Base-by-base conservation (phyloP, 2,797 vertebrate genomes). In the Amblyraja radiata region DNA sequence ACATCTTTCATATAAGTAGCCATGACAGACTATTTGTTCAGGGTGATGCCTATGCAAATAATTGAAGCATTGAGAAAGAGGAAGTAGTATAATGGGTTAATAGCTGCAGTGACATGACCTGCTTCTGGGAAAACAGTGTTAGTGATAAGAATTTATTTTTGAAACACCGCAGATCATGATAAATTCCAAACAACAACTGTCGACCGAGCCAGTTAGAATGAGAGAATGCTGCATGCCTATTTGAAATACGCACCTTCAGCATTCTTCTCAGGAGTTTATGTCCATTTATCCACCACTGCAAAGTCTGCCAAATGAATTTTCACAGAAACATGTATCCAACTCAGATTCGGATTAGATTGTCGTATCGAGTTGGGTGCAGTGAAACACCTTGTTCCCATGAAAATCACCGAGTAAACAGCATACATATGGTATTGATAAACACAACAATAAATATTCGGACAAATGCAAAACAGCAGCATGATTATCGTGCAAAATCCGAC, bases 81-180 rank as follows among this genome's bases (percentile, higher is more conserved):
- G 8, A 36, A 91, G 4, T 71, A 73, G 21, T 21, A 91, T 14
- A 73, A 7, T 74, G 32, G 88, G 25, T 71, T 73, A 65, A 25
- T 74, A 46, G 25, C 13, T 92, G 25, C 8, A 76, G n/a, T 36
- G 63, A 88, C 10, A 28, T 76, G 71, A 39, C 32, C 36, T 71
- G 63, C 36, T 71, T 18, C 63, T 76, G 39, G 71, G 39, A 58
- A n/a, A 92, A 58, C 71, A 25, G 23, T 76, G 71, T 25, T 32
- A 58, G 71, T 58, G 71, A 92, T 71, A 74, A 92, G 90, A 39
- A 92, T 58, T 92, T 73, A 91, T 76, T 92, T 76, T 18, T 71
- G 36, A 65, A 39, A 71, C 65, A 73, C 32, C 10, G 25, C 90
- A 76, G 25, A 74, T 91, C 13, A 76, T 46, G 46, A 16, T 46